Base-by-base conservation (phyloP, 2,888 invertebrate species). In the Campoplex capitator region DNA sequence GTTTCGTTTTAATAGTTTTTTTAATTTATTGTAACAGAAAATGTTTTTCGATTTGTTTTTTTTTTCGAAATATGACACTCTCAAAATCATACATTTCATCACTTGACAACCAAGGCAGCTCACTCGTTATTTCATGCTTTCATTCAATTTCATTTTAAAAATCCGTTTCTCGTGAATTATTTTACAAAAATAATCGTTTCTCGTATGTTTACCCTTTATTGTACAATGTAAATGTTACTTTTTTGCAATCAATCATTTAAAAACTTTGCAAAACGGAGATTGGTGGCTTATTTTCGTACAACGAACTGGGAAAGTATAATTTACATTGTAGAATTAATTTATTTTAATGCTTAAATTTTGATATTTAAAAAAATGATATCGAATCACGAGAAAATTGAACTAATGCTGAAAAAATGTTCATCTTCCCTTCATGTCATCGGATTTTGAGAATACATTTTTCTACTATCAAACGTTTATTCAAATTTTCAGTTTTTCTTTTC, bases 381-480 rank as follows among this genome's bases (percentile, higher is more conserved):
- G 23, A 45, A 16, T 13, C 11, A 70, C 16, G 11, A 2, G 11
- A 23, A 23, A 70, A 45, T 28, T 45, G 9, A 68, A 9, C 23
- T 13, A 13, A n/a, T 38, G 6, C 23, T 16, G 42, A 11, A n/a
- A 3, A 45, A 45, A 11, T 45, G 45, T 11, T 11, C 45, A 45
- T 13, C 35, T 65, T 65, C 8, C 11, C 13, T 35, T 65, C 16
- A 23, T n/a, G n/a, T 42, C 42, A 68, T 68, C 68, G 42, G 42
- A n/a, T 38, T 42, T 68, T 9, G 35, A 32, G 18, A n/a, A 56
- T 23, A n/a, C 54, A n/a, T 42, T 18, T 54, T 74, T 54, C 35
- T 56, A 74, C 23, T 51, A 74, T 38, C 73, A n/a, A n/a, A 68
- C n/a, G 38, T 1, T 54, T 54, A 56, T n/a, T 18, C 6, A 74